These are phyloP conservation scores for Poeciliopsis presidionis DNA, from an alignment of 2,797 vertebrate genomes.

Conservation along the genomic window DNA sequence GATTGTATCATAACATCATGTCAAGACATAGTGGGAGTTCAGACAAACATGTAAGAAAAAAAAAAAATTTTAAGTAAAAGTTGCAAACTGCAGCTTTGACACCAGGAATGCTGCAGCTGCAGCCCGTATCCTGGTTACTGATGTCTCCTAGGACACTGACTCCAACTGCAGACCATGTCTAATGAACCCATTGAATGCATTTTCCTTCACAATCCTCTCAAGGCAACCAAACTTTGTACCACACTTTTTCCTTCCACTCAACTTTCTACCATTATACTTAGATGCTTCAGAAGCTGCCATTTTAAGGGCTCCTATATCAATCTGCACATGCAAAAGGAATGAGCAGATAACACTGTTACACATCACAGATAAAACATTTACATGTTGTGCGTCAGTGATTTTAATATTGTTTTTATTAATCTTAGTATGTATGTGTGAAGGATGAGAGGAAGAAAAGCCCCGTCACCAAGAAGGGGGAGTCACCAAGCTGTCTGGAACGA, in stretches of 20 bases:
- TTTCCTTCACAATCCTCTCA: not conserved
- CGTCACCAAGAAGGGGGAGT: conserved; percentile 49
- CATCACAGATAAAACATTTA: not conserved
- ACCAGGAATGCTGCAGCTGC: not conserved
- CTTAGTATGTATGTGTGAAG: conserved; percentile 27
- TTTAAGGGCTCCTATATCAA: too few species aligned
- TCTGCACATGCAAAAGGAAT: not conserved
- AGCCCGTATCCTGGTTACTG: not conserved
- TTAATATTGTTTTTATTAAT: not conserved
- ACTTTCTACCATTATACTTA: not conserved
- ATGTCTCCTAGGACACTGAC: not conserved
- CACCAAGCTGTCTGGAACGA: conserved; percentile 62
- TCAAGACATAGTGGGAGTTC: too few species aligned
- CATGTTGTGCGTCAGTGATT: not conserved
- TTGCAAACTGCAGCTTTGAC: not conserved
- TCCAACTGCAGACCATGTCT: not conserved
- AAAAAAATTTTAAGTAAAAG: not conserved
- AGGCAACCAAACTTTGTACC: not conserved
- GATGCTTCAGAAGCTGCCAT: not conserved
- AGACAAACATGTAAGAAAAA: not conserved
- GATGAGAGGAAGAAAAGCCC: conserved; percentile 46
- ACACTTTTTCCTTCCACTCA: not conserved
- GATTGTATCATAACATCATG: too few species aligned
- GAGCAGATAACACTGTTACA: not conserved
- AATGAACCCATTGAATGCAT: not conserved